Percentiles rank a stretch among this genome's conserved stretches.
Conservation (phyloP, 1,140 invertebrate genomes). For the Drosophila tropicalis region DNA sequence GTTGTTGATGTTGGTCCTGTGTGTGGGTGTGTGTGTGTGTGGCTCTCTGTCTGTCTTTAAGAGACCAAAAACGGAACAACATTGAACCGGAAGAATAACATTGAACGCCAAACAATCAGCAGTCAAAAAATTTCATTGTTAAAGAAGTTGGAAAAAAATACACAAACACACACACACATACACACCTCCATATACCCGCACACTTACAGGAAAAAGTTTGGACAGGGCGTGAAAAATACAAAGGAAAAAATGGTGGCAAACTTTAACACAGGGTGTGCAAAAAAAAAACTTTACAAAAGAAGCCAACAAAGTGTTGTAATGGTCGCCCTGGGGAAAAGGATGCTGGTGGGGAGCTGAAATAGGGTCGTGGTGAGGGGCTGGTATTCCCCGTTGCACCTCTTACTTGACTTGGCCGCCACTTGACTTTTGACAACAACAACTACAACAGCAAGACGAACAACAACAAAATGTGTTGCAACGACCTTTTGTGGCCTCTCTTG, state of each 20-base stretch:
- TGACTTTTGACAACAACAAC: conserved; percentile 64
- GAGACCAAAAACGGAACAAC: conserved; percentile 20
- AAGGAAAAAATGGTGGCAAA: conserved; percentile 45
- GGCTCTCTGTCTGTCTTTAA: conserved; percentile 41
- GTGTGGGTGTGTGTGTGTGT: too few species aligned
- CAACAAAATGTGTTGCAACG: conserved; percentile 73
- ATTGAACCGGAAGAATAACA: conserved; percentile 71
- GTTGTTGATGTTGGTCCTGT: conserved; percentile 6
- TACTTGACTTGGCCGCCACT: conserved; percentile 24
- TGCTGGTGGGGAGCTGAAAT: not conserved
- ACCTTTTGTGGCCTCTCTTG: conserved; percentile 68
- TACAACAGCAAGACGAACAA: conserved; percentile 30
- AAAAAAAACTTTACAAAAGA: conserved; percentile 60
- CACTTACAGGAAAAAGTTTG: conserved; percentile 46
- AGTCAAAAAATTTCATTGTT: conserved; percentile 51
- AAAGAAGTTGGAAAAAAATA: conserved; percentile 41
- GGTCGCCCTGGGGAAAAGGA: conserved; percentile 41
- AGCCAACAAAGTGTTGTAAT: conserved; percentile 78
- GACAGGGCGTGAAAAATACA: conserved; percentile 75
- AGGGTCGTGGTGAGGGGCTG: not conserved
- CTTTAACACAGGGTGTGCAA: conserved; percentile 46
- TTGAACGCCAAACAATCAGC: conserved; percentile 75
- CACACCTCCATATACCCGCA: not conserved
- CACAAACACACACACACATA: not conserved
- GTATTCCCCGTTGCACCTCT: not conserved